Evolutionary conservation across 2,888 invertebrate genomes (phyloP), one percentile per base, ranked within the genome.

Genomic region (Dendrolimus pini): DNA sequence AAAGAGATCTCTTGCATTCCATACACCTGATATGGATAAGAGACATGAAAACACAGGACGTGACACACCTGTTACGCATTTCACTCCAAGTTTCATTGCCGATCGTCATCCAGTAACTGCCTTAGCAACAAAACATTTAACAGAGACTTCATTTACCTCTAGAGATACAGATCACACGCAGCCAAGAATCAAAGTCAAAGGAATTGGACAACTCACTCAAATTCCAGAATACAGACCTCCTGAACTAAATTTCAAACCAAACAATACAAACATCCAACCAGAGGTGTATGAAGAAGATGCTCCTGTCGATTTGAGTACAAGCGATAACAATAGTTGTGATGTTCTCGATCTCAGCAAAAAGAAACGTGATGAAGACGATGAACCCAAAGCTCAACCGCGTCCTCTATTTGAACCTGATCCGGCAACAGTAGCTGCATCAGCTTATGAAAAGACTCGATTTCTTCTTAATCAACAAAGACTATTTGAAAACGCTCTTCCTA

Each of bases 311-410:
- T 89, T 96, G 41, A 94, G 94, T 62, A 95, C 94, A 83, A 85
- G 78, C 65, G 91, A 89, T 57, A 86, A 85, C 56, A 86, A 84
- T 60, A 85, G 83, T 63, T 89, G 89, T 64, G 95, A 96, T 78
- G 96, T 95, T 7, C 89, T 97, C 55, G 97, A 97, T 85, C 92
- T 97, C 63, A 96, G 96, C 77, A 96, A 95, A 75, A 96, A 96
- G 82, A 93, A 92, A 78, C 83, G 80, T 56, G 85, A 82, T 59
- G 69, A 69, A 1, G 87, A 89, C 58, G 82, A 86, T 30, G 85
- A 85, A 58, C 76, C 81, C 1, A 85, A 85, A 72, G 59, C 63
- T 10, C 72, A 76, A 61, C 89, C 92, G 1, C 89, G 93, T 67
- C 90, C 92, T 61, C 67, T 83, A 0, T 85, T 88, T 59, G 90